Evolutionary conservation across 2,113 vertebrate species (phyloP).

Genomic region (Beaufortia kweichowensis): DNA sequence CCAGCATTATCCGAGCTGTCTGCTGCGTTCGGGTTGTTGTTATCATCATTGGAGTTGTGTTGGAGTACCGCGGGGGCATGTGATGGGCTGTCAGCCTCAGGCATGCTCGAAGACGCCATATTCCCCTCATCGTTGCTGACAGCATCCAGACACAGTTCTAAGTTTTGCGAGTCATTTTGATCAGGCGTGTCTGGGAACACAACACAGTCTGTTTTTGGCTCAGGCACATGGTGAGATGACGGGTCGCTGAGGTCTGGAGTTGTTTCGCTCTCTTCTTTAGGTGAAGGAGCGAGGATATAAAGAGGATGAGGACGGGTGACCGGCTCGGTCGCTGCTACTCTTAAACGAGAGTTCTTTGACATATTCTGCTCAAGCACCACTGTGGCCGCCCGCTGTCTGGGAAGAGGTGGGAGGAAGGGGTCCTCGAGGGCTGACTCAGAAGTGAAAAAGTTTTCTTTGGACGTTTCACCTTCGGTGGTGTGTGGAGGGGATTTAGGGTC

Average conservation of each 20-base stretch:
- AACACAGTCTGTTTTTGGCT: conserved; percentile 39
- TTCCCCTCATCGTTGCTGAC: conserved; percentile 12
- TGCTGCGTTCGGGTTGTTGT: conserved; percentile 58
- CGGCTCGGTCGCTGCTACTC: conserved; percentile 51
- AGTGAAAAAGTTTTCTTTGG: conserved; percentile 24
- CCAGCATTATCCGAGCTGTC: conserved; percentile 52
- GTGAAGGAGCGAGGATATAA: conserved; percentile 59
- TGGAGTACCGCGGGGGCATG: background rate
- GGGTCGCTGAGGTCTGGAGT: conserved; percentile 16
- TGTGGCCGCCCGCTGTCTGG: conserved; percentile 62
- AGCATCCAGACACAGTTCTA: conserved; percentile 42
- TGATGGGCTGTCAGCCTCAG: conserved; percentile 48
- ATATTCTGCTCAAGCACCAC: conserved; percentile 63
- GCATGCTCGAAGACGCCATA: conserved; percentile 26
- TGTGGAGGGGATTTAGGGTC: conserved; percentile 29
- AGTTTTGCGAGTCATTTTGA: conserved; percentile 45
- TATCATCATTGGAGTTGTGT: conserved; percentile 43
- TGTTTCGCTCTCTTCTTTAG: conserved; percentile 51
- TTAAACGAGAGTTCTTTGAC: conserved; percentile 47
- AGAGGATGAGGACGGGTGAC: conserved; percentile 56
- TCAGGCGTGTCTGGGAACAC: conserved; percentile 51
- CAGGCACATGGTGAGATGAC: conserved; percentile 42
- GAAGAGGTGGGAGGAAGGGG: conserved; percentile 42
- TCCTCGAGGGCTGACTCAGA: conserved; percentile 15
- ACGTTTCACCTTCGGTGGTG: conserved; percentile 38